Base-by-base conservation (phyloP, 1,140 invertebrate species). In the Heterodera carotae region DNA sequence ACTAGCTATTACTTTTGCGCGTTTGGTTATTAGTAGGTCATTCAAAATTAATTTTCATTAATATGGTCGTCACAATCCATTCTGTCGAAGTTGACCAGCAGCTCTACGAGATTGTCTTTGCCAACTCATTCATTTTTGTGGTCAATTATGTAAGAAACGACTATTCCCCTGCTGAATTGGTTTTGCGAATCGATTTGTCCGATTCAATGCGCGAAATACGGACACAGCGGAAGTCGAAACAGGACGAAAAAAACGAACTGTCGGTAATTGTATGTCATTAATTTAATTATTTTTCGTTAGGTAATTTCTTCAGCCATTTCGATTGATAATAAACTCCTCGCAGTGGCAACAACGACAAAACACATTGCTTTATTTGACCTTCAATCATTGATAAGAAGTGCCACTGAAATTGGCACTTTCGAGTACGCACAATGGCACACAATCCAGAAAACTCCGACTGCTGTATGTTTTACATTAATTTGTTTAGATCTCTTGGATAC, bases 271-370 rank as follows among this genome's bases (percentile, higher is more conserved):
- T n/a, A 18, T 22, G 5, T 53, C 18, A 27, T 31, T 66, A 27
- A 29, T 33, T 66, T 4, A 4, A 66, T 33, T 66, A n/a, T n/a
- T 66, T 66, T 15, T 25, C 22, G 10, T 29, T 22, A 66, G 62
- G 29, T 66, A 29, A 25, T 66, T 27, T 29, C 27, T 66, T 66
- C 62, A 18, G 62, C 27, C 31, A 10, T 66, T 66, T 66, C 62
- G 25, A 2, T 27, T 4, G 25, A 66, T 29, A 18, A 22, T 6
- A 66, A 66, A 31, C 12, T 34, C 15, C 62, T 66, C 33, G 62
- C 62, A 10, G 8, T 66, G 27, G 62, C 62, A 66, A 66, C 62
- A 15, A 31, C 62, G n/a, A 29, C 62, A 66, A 66, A 66, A 66
- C 62, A 29, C 27, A 0, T 66, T 4, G 27, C 29, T 31, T 22